These are phyloP conservation scores for Petrophora chlorosata DNA, from an alignment of 2,888 invertebrate species.

Conservation along the genomic window DNA sequence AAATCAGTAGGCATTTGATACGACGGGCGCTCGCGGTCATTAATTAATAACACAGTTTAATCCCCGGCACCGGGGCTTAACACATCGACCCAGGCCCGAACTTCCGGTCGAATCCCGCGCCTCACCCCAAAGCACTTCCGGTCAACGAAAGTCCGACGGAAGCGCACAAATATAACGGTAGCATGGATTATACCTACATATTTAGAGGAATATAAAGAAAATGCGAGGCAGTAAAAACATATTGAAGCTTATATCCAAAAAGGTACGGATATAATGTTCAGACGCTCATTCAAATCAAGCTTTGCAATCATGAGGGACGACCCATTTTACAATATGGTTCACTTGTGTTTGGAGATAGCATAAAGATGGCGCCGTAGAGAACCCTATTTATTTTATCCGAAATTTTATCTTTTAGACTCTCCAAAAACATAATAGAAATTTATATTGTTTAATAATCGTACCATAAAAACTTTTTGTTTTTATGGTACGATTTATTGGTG, in stretches of 20 bases:
- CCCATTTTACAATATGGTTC: too few relatives aligned
- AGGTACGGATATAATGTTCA: constrained; percentile 2
- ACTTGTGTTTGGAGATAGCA: too few relatives aligned
- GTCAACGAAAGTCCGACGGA: constrained; percentile 66
- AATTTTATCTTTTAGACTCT: too few relatives aligned
- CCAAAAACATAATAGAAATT: too few relatives aligned
- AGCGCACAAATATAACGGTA: constrained; percentile 49
- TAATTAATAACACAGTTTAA: constrained; percentile 79
- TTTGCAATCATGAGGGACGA: too few relatives aligned
- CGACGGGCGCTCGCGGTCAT: constrained; percentile 66
- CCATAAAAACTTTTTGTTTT: too few relatives aligned
- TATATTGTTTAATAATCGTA: too few relatives aligned
- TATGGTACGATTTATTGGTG: too few relatives aligned
- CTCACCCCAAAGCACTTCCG: constrained; percentile 72
- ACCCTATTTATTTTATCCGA: too few relatives aligned
- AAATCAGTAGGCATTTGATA: constrained; percentile 50
- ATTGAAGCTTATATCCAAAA: constrained; percentile 2
- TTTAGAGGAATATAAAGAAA: constrained; percentile 22
- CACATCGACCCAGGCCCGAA: constrained; percentile 71
- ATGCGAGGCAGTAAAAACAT: constrained; percentile 5
- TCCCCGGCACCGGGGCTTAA: constrained; percentile 70
- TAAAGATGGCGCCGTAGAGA: too few relatives aligned
- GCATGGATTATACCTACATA: constrained; percentile 23
- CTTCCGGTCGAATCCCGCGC: constrained; percentile 78
- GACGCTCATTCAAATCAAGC: constrained; percentile 3